These are phyloP conservation scores for Xylophagus ater DNA, from an alignment of 2,888 invertebrate species.

Conservation along the genomic window DNA sequence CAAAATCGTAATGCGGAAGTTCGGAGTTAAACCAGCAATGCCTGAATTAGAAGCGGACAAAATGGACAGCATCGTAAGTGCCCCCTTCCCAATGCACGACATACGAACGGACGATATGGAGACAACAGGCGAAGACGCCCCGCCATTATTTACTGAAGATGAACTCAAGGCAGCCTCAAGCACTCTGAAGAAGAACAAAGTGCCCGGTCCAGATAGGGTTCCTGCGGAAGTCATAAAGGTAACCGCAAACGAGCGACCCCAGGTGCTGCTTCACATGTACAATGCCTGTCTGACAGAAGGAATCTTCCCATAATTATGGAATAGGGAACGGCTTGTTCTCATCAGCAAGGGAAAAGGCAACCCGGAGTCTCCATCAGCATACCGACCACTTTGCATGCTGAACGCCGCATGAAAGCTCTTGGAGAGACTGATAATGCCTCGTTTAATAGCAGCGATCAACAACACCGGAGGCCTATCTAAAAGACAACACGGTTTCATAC, in stretches of 20 bases:
- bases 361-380: constrained; percentile 9
- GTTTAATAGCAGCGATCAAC: constrained; percentile 5
- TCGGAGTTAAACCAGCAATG: too few species aligned
- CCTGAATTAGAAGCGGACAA: too few species aligned
- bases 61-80: too few species aligned
- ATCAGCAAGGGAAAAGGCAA: constrained; percentile 12
- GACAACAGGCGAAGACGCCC: too few species aligned
- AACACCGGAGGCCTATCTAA: constrained; percentile 5
- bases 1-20: too few species aligned
- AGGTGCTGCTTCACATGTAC: constrained; percentile 9
- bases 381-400: constrained; percentile 5
- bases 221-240: constrained; percentile 12
- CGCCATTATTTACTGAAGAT: too few species aligned
- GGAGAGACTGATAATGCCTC: constrained; percentile 8
- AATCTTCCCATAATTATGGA: constrained; percentile 10
- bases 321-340: constrained; percentile 9
- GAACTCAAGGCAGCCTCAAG: too few species aligned
- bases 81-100: too few species aligned
- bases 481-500: background rate
- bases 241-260: constrained; percentile 3
- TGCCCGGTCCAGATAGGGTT: constrained; percentile 10
- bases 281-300: constrained; percentile 10
- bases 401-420: constrained; percentile 8
- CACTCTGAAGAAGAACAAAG: too few species aligned
- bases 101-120: too few species aligned